Evolutionary conservation across 2,888 invertebrate species (phyloP).

Genomic region (Xestia sexstrigata): DNA sequence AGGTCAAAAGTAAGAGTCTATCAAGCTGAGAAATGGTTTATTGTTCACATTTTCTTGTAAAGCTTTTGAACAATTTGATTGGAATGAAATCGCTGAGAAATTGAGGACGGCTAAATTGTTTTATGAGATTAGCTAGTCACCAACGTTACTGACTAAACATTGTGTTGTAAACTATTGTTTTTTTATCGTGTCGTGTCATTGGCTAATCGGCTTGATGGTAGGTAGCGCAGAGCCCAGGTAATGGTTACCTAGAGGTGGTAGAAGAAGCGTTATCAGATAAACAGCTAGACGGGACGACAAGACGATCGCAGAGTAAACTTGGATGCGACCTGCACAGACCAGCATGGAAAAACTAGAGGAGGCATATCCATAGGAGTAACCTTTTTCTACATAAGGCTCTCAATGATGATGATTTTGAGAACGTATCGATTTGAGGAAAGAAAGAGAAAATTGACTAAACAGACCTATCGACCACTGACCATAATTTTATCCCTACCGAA

Average conservation of each 20-base stretch:
- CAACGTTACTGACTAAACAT: neutral
- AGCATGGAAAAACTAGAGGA: neutral
- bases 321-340: neutral
- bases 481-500: neutral
- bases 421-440: neutral
- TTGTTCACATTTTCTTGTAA: neutral
- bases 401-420: neutral
- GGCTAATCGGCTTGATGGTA: neutral
- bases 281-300: neutral
- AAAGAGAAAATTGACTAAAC: neutral
- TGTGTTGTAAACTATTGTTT: neutral
- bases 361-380: neutral
- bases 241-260: neutral
- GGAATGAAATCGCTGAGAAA: neutral
- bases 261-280: neutral
- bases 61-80: neutral
- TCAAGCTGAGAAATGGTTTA: slow-evolving; percentile 11
- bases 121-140: neutral
- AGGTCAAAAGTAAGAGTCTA: slow-evolving; percentile 23
- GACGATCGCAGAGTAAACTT: neutral
- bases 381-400: neutral
- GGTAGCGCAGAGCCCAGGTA: neutral
- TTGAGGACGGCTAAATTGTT: neutral
- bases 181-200: neutral
- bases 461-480: neutral